A percentile compares a stretch with the other conserved stretches of the same genome.
Conservation (phyloP, 2,113 vertebrate species). For the Pygoscelis antarcticus region DNA sequence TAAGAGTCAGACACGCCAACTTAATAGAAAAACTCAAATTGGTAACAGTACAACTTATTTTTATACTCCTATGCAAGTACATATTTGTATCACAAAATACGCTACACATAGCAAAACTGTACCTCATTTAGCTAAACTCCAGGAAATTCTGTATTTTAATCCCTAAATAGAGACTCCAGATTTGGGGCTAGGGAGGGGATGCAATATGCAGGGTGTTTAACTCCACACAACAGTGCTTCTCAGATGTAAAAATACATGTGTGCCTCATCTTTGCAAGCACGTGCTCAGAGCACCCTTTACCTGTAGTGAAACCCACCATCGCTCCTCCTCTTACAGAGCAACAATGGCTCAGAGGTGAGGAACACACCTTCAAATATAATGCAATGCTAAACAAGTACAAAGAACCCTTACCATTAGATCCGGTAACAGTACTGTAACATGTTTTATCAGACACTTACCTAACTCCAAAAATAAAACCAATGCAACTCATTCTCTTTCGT, state of each 20-base stretch:
- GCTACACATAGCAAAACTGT: neutral
- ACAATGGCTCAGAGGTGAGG: neutral
- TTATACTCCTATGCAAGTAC: neutral
- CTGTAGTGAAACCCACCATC: neutral
- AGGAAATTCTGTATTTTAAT: neutral
- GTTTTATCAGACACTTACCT: neutral
- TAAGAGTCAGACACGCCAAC: neutral
- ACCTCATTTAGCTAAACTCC: neutral
- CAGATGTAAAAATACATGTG: fast-evolving
- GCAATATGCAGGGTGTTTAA: fast-evolving
- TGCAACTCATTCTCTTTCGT: neutral
- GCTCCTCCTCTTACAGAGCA: neutral
- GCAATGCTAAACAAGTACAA: neutral
- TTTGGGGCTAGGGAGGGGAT: neutral
- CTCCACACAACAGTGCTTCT: neutral
- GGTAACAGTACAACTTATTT: neutral
- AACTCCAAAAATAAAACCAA: neutral
- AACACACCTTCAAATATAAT: neutral
- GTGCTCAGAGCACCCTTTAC: neutral
- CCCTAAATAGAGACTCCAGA: neutral
- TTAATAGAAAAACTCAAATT: neutral
- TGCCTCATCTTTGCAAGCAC: neutral
- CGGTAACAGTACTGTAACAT: fast-evolving
- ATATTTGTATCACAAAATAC: neutral
- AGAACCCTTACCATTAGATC: neutral